Evolutionary conservation across 1,140 invertebrate genomes (phyloP).

Genomic region (Papilio helenus): DNA sequence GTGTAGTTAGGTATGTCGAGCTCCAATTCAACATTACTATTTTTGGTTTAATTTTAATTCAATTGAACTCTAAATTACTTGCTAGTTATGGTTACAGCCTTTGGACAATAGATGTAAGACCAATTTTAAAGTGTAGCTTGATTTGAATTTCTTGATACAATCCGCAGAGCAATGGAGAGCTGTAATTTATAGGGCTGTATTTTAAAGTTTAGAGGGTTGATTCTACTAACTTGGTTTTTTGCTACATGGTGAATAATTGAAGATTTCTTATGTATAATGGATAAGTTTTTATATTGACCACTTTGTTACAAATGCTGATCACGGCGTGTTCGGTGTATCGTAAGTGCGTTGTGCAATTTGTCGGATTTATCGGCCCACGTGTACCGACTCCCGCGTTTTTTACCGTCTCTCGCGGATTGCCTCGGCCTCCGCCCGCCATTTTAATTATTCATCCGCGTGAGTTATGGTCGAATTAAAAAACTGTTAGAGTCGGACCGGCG

Average conservation of each 20-base stretch:
- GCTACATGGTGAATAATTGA: not conserved
- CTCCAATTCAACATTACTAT: constrained; percentile 31
- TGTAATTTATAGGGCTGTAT: not conserved
- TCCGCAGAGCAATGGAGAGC: not conserved
- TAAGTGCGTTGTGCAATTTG: constrained; percentile 77
- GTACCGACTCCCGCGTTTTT: constrained; percentile 65
- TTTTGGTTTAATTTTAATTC: not conserved
- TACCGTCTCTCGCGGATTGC: constrained; percentile 71
- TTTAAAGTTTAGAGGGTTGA: not conserved
- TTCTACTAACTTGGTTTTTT: not conserved
- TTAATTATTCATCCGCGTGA: constrained; percentile 83
- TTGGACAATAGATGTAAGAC: too few relatives aligned
- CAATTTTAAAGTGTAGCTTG: too few relatives aligned
- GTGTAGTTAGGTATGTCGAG: constrained; percentile 51
- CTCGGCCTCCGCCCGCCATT: constrained; percentile 69
- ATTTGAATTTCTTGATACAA: too few relatives aligned
- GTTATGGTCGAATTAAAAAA: constrained; percentile 84
- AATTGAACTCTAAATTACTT: not conserved
- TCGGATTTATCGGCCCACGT: constrained; percentile 72
- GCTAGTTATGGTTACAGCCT: too few relatives aligned
- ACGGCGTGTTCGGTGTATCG: constrained; percentile 45
- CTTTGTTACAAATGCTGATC: constrained; percentile 5
- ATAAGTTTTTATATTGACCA: not conserved
- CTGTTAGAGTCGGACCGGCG: constrained; percentile 82
- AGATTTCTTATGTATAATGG: not conserved